phyloP scores from a whole-genome alignment of 2,888 invertebrate genomes.

The Silvanus unidentatus region DNA sequence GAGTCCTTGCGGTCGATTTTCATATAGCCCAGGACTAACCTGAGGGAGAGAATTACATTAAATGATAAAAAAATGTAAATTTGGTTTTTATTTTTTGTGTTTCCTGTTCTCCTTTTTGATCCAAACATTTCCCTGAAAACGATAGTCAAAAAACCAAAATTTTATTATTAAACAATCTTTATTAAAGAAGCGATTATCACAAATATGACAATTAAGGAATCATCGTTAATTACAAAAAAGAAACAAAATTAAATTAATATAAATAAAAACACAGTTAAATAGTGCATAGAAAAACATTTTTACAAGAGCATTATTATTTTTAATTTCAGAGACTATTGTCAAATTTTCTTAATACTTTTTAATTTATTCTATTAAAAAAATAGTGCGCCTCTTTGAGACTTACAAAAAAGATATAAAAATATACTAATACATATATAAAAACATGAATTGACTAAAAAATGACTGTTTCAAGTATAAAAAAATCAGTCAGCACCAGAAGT shows the following conservation, averaged over 20 bases:
- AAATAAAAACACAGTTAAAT: slow-evolving; percentile 29
- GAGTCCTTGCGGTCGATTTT: slow-evolving; percentile 46
- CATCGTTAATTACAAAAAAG: slow-evolving; percentile 38
- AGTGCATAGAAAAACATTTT: slow-evolving; percentile 17
- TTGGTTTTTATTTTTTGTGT: slow-evolving; percentile 48
- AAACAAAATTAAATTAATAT: slow-evolving; percentile 29
- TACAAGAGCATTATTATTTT: not conserved
- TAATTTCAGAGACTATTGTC: not conserved
- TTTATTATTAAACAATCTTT: slow-evolving; percentile 45
- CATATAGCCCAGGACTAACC: slow-evolving; percentile 47
- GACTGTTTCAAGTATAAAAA: slow-evolving; percentile 39
- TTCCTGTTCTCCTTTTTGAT: slow-evolving; percentile 62
- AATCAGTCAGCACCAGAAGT: slow-evolving; percentile 46
- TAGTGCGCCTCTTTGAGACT: slow-evolving; percentile 34
- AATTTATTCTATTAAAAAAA: slow-evolving; percentile 25
- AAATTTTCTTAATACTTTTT: slow-evolving; percentile 8
- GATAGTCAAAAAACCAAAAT: not conserved
- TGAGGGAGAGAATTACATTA: slow-evolving; percentile 47
- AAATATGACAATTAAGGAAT: slow-evolving; percentile 48
- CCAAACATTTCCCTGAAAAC: not conserved
- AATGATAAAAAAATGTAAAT: slow-evolving; percentile 22
- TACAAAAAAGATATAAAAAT: slow-evolving; percentile 24
- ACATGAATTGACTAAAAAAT: slow-evolving; percentile 44
- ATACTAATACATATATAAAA: slow-evolving; percentile 29
- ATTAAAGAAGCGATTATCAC: slow-evolving; percentile 50